Percentiles rank a stretch among this genome's conserved stretches.
These are phyloP conservation scores for Plodia interpunctella DNA, from an alignment of 1,140 invertebrate species.

Conservation along the genomic window DNA sequence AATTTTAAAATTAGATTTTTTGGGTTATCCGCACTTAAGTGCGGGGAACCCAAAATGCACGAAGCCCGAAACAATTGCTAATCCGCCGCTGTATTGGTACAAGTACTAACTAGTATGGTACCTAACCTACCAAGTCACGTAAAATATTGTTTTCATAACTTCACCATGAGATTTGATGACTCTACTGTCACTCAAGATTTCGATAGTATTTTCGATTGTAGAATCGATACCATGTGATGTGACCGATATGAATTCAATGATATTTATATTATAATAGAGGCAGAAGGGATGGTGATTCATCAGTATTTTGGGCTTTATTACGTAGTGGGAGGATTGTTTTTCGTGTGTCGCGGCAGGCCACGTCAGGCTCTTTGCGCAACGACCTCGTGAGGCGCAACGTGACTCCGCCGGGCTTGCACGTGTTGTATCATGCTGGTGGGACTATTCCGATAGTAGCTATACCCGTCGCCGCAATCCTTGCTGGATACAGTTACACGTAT, in stretches of 20 bases:
- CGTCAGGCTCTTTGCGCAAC: slow-evolving; percentile 33
- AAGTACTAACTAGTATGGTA: no score
- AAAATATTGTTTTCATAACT: no score
- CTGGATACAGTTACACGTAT: not conserved
- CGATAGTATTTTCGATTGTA: no score
- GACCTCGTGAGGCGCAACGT: slow-evolving; percentile 40
- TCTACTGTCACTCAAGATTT: not conserved
- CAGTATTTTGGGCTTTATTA: not conserved
- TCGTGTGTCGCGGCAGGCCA: slow-evolving; percentile 17
- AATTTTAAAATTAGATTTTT: no score
- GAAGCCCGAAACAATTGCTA: no score
- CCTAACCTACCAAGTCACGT: no score
- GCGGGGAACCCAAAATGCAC: no score
- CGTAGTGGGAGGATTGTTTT: slow-evolving; percentile 8
- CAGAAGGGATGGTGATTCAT: not conserved
- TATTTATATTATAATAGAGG: not conserved
- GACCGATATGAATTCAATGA: not conserved
- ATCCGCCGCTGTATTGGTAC: no score
- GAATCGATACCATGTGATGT: slow-evolving; percentile 3
- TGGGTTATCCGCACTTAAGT: no score
- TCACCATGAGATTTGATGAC: no score
- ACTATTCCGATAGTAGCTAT: not conserved
- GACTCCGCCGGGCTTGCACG: slow-evolving; percentile 16
- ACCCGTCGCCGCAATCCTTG: not conserved
- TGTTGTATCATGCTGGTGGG: slow-evolving; percentile 1